A percentile compares a stretch with the other conserved stretches of the same genome.
These are phyloP conservation scores for Uria lomvia DNA, from an alignment of 2,113 vertebrate species.

Conservation along the genomic window DNA sequence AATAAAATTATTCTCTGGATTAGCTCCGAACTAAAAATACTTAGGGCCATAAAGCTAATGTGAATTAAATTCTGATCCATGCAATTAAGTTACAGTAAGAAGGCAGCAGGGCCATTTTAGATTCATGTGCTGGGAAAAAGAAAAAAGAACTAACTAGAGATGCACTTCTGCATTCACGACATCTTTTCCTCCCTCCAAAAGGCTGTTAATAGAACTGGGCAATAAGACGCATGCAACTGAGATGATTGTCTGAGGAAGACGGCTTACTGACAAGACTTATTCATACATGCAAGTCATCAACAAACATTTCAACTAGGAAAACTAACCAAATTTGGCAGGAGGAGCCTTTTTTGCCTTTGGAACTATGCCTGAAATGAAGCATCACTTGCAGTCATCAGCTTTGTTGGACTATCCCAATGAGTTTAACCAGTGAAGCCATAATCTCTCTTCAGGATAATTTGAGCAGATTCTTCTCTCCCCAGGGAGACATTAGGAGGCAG, in stretches of 20 bases:
- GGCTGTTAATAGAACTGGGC: background rate
- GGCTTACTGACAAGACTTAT: background rate
- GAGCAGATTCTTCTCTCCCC: background rate
- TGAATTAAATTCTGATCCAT: constrained; percentile 1
- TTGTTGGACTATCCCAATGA: background rate
- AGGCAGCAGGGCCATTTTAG: background rate
- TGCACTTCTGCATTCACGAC: background rate
- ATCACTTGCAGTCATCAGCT: background rate
- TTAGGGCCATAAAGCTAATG: background rate
- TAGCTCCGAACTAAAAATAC: background rate
- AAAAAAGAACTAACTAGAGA: background rate
- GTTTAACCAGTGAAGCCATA: background rate
- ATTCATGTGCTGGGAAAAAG: background rate
- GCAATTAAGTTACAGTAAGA: background rate
- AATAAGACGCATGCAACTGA: background rate
- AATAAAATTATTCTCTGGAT: background rate
- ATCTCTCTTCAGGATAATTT: background rate
- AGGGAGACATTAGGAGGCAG: background rate
- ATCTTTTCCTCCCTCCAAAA: background rate
- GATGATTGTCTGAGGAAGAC: background rate
- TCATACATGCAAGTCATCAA: background rate
- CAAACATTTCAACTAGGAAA: background rate
- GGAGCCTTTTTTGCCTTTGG: background rate
- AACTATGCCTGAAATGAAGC: background rate
- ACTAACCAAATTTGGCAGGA: background rate